Conservation (phyloP, 2,888 invertebrate species). For the Antheraea assamensis region DNA sequence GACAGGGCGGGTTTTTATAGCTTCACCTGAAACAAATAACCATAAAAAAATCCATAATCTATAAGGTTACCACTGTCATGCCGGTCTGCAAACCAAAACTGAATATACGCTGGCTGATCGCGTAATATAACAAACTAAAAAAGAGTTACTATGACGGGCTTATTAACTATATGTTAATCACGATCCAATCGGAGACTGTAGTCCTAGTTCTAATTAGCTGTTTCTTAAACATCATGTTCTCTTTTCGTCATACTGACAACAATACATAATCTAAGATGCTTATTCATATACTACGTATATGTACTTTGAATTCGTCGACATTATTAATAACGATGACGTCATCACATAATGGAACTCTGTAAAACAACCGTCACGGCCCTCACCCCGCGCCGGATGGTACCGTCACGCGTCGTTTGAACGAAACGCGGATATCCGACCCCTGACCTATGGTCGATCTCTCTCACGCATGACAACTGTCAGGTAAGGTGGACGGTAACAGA, state of each 20-base stretch:
- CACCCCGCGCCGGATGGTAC: constrained; percentile 66
- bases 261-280: not conserved
- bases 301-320: not conserved
- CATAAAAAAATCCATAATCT: no score
- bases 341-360: constrained; percentile 26
- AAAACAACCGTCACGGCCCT: constrained; percentile 53
- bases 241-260: not conserved
- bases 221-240: not conserved
- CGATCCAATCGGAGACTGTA: no score
- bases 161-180: no score
- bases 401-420: constrained; percentile 66
- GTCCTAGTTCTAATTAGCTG: no score
- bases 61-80: no score
- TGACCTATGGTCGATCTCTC: constrained; percentile 24
- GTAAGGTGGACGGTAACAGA: not conserved
- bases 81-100: no score
- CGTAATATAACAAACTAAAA: no score
- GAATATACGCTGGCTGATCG: no score
- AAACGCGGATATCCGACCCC: constrained; percentile 74
- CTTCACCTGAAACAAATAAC: no score
- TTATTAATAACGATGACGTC: constrained; percentile 41
- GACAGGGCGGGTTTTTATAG: no score
- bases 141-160: no score
- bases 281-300: not conserved
- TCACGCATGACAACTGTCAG: constrained; percentile 9